Percentiles rank a stretch among this genome's conserved stretches.
phyloP scores from a whole-genome alignment of 2,113 vertebrate species.

The Indicator maculatus region DNA sequence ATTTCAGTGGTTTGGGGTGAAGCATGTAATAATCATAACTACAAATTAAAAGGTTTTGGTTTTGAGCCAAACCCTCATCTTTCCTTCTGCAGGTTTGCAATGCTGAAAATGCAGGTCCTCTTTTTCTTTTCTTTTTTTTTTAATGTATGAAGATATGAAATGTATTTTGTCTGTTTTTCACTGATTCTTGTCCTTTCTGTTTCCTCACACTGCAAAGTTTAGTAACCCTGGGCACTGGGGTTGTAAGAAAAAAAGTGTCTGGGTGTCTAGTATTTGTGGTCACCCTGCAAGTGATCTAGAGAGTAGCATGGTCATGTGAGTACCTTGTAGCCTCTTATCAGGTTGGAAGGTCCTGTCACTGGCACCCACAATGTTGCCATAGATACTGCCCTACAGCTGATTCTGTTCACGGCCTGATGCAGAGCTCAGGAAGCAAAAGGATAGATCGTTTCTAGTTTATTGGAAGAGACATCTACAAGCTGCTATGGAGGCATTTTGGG shows the following conservation, averaged over 20 bases:
- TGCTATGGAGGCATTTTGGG: not conserved
- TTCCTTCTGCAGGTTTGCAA: not conserved
- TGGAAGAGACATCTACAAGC: not conserved
- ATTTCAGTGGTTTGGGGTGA: not conserved
- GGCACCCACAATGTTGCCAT: not conserved
- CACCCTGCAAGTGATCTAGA: not conserved
- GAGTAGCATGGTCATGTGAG: not conserved
- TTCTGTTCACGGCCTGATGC: not conserved
- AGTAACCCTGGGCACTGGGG: not conserved
- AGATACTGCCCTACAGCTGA: not conserved
- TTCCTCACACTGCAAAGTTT: not conserved
- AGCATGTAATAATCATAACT: not conserved
- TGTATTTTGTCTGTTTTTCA: not conserved
- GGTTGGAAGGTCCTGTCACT: not conserved
- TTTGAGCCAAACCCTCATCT: not conserved
- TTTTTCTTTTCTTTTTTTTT: no score
- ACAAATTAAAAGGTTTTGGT: not conserved
- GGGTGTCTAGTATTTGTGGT: not conserved
- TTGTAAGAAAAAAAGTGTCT: not conserved
- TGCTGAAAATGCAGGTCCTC: not conserved
- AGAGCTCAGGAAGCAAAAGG: not conserved
- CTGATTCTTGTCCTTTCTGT: not conserved
- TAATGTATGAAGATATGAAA: not conserved
- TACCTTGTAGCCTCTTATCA: not conserved
- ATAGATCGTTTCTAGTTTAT: not conserved